Conservation (phyloP, 2,888 invertebrate species). For the Stratiomys singularior region DNA sequence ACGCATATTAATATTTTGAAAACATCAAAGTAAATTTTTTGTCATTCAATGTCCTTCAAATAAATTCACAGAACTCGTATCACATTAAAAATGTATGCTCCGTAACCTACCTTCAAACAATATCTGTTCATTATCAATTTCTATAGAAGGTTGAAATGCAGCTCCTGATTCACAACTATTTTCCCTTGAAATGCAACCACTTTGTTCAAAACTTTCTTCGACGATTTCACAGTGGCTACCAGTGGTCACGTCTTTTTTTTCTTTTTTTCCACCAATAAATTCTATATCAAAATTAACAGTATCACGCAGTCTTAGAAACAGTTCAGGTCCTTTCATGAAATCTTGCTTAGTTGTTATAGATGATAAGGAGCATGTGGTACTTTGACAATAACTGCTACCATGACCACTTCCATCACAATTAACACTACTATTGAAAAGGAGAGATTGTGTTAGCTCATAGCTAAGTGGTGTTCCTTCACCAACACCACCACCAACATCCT, state of each 20-base stretch:
- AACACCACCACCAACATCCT: slow-evolving; percentile 17
- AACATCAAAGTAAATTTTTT: too few species aligned
- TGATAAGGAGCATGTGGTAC: not conserved
- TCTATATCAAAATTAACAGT: slow-evolving; percentile 45
- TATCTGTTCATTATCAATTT: slow-evolving; percentile 60
- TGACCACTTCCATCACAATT: not conserved
- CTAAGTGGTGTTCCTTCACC: slow-evolving; percentile 51
- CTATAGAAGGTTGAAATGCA: slow-evolving; percentile 46
- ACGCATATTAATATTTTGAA: not conserved
- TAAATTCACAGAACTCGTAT: not conserved
- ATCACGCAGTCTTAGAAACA: slow-evolving; percentile 52
- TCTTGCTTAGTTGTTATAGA: slow-evolving; percentile 7
- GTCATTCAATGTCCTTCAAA: not conserved
- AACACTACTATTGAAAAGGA: not conserved
- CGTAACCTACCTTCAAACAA: slow-evolving; percentile 60
- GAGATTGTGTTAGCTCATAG: slow-evolving; percentile 51
- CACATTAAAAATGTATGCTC: not conserved
- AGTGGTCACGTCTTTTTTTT: slow-evolving; percentile 36
- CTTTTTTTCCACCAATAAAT: slow-evolving; percentile 51
- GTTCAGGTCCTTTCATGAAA: slow-evolving; percentile 50
- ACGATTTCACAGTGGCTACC: slow-evolving; percentile 44
- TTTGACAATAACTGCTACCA: not conserved
- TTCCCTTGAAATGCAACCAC: not conserved
- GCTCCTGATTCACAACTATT: slow-evolving; percentile 38
- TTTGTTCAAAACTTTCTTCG: slow-evolving; percentile 45